phyloP scores from a whole-genome alignment of 2,113 vertebrate genomes.

The Tragelaphus buxtoni region DNA sequence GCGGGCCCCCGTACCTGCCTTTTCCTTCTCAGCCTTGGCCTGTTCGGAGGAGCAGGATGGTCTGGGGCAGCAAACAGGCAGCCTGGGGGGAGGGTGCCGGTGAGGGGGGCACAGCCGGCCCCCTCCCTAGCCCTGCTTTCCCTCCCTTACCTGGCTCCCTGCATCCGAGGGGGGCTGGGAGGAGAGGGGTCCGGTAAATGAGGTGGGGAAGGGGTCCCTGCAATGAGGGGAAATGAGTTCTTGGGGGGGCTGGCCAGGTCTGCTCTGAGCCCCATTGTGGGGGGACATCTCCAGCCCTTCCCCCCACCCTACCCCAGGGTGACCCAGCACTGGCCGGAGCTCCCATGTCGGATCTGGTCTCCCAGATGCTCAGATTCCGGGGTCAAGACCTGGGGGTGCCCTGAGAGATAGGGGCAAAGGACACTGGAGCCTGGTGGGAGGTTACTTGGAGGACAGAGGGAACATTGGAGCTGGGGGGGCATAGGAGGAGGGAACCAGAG shows the following conservation, averaged over 20 bases:
- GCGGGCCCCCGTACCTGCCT: conserved; percentile 79
- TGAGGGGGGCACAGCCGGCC: not conserved
- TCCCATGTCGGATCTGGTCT: conserved; percentile 65
- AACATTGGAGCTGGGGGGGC: conserved; percentile 58
- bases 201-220: conserved; percentile 79
- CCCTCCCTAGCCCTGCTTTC: not conserved
- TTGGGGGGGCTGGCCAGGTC: not conserved
- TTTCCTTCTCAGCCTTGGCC: conserved; percentile 77
- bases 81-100: conserved; percentile 58
- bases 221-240: conserved; percentile 22
- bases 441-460: conserved; percentile 52
- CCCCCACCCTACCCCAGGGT: not conserved
- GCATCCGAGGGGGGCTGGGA: conserved; percentile 68
- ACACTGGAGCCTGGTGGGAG: conserved; percentile 61
- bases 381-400: conserved; percentile 62
- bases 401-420: conserved; percentile 61
- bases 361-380: conserved; percentile 64
- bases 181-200: conserved; percentile 75
- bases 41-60: not conserved
- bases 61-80: conserved; percentile 72
- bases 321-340: conserved; percentile 64
- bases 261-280: not conserved
- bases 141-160: conserved; percentile 76
- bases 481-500: conserved; percentile 34
- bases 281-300: not conserved